Evolutionary conservation across 1,140 invertebrate genomes (phyloP).

Genomic region (Calliphora vicina): DNA sequence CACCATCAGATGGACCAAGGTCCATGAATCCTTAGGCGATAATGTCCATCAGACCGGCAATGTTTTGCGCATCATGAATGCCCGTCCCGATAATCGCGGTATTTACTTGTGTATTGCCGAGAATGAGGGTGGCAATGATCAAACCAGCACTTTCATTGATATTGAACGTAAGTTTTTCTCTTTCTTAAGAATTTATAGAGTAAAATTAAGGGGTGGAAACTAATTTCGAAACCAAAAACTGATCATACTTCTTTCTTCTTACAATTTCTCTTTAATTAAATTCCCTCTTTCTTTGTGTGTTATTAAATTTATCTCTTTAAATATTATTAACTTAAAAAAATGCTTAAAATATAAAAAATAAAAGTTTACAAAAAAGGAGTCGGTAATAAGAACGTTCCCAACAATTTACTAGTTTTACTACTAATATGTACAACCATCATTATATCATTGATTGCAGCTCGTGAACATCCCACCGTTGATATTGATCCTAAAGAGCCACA

Average conservation of each 20-base stretch:
- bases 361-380: conserved; percentile 62
- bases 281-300: conserved; percentile 35
- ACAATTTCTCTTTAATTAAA: conserved; percentile 6
- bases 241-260: neutral
- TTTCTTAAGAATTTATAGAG: neutral
- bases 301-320: neutral
- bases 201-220: too few species aligned
- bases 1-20: conserved; percentile 81
- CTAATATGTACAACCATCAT: conserved; percentile 61
- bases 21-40: conserved; percentile 69
- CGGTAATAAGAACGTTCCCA: conserved; percentile 62
- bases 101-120: conserved; percentile 79
- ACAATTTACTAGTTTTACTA: conserved; percentile 59
- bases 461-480: conserved; percentile 80
- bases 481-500: conserved; percentile 77
- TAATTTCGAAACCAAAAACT: neutral
- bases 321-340: neutral
- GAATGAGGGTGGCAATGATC: conserved; percentile 66
- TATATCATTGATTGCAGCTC: conserved; percentile 69
- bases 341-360: conserved; percentile 53
- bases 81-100: conserved; percentile 78
- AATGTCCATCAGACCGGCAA: conserved; percentile 74
- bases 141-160: conserved; percentile 79
- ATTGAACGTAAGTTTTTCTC: conserved; percentile 80
- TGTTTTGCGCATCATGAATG: conserved; percentile 74